Evolutionary conservation across 2,888 invertebrate species (phyloP), one percentile per base, ranked within the genome.

Genomic region (Hydropsyche betteni): DNA sequence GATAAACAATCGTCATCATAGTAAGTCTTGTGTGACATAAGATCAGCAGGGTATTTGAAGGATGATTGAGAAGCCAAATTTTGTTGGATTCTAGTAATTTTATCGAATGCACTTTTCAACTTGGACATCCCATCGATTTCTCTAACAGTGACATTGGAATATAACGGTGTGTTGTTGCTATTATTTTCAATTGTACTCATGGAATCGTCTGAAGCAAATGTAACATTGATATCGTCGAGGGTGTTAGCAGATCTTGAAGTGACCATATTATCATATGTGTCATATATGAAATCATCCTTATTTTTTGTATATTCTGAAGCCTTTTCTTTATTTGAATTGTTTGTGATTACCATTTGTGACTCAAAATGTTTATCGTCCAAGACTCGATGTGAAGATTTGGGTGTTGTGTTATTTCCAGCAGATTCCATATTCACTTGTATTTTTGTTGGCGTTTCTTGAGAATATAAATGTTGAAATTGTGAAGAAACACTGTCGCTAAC

Each of bases 241-340:
- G 88, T 88, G 78, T 88, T 87, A 81, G 85, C 87, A 80, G 87
- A 87, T 82, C 87, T 84, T 79, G 87, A 86, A 52, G 87, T 87
- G 68, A 86, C 77, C 10, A 85, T 82, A 33, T 82, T 82, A 0
- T 87, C 87, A 79, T 82, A 83, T 5, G 85, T 85, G n/a, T 72
- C 64, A n/a, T 12, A 53, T 12, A 53, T 7, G 12, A 14, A 53
- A 12, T 53, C 53, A n/a, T n/a, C n/a, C 5, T 36, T 10, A 12
- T 8, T 64, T 14, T 14, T 24, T 61, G 61, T 61, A 24, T 24
- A 53, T 7, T 55, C 16, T 55, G 55, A 55, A 55, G 1, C 6
- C 12, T 55, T 55, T 55, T 55, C n/a, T 55, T 44, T 55, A n/a
- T n/a, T 55, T 1, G 55, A 4, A 33, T 24, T 33, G 33, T 61